Base-by-base conservation (phyloP, 2,888 invertebrate species). In the Ophion ventricosus region DNA sequence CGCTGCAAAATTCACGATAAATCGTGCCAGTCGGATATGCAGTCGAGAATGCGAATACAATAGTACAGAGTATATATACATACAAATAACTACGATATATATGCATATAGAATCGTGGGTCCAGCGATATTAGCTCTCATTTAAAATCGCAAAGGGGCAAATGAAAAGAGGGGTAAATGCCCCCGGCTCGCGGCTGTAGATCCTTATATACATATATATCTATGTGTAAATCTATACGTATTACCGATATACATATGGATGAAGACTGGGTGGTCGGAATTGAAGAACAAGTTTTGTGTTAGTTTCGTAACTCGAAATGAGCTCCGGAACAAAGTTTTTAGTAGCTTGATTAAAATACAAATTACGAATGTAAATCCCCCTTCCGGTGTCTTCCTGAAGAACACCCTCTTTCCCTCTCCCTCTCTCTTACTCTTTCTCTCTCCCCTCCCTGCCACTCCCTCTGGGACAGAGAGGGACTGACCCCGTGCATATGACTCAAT, bases 341-440 rank as follows among this genome's bases (percentile, higher is more conserved):
- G 86, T 85, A 83, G 85, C 86, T 86, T 87, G 86, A 87, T 87
- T 87, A 86, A 84, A 87, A 87, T 87, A 85, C 84, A 86, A 85
- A 87, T 87, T 87, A 86, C 85, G 80, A 86, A 86, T 87, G 86
- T 86, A 84, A 85, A 87, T 87, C 82, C 72, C 57, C 75, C 5
- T 63, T 59, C 59, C 66, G 56, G 70, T 66, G 66, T 77, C 77
- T 74, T 69, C 57, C 80, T 57, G 26, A 43, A 72, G 67, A 59
- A 43, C 26, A 17, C 67, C 63, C 49, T 78, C 61, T 69, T 29
- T 59, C 43, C 29, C 29, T 29, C 29, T 29, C 20, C n/a, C 29
- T 23, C 63, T 49, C 49, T 17, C 4, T 49, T 14, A 14, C 17
- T 49, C 49, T 14, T 17, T 49, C 17, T 49, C 17, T 49, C 49